A percentile compares a stretch with the other conserved stretches of the same genome.
Conservation (phyloP, 2,797 vertebrate species). For the Scolopax bukidnonensis region DNA sequence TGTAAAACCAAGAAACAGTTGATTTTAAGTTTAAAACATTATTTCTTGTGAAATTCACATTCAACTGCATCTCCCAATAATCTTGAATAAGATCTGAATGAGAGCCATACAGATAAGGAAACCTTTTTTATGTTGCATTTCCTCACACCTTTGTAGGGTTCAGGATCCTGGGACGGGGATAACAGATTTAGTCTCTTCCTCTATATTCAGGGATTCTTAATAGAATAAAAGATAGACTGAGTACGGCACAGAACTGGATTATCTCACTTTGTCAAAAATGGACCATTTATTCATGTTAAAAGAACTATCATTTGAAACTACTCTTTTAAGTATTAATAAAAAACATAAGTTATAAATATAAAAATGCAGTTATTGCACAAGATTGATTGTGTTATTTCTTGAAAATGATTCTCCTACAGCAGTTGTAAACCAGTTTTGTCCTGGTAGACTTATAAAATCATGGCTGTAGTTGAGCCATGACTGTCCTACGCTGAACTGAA, state of each 20-base stretch:
- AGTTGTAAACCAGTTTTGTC: neutral
- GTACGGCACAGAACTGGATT: neutral
- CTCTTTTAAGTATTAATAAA: neutral
- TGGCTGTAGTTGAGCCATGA: neutral
- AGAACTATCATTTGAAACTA: neutral
- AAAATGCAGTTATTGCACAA: neutral
- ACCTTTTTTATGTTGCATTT: neutral
- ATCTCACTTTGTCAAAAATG: neutral
- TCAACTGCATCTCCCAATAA: neutral
- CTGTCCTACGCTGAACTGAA: neutral
- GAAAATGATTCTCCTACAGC: neutral
- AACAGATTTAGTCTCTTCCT: neutral
- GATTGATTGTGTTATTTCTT: neutral
- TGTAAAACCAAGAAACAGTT: neutral
- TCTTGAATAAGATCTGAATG: neutral
- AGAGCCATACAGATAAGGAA: neutral
- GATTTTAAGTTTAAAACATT: neutral
- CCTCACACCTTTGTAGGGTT: neutral
- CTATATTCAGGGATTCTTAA: neutral
- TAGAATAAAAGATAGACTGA: neutral
- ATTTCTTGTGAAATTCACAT: neutral
- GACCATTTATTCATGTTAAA: neutral
- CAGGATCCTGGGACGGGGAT: neutral
- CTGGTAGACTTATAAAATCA: neutral
- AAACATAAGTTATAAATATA: neutral